Evolutionary conservation across 2,113 vertebrate species (phyloP).

Genomic region (Zingel zingel): DNA sequence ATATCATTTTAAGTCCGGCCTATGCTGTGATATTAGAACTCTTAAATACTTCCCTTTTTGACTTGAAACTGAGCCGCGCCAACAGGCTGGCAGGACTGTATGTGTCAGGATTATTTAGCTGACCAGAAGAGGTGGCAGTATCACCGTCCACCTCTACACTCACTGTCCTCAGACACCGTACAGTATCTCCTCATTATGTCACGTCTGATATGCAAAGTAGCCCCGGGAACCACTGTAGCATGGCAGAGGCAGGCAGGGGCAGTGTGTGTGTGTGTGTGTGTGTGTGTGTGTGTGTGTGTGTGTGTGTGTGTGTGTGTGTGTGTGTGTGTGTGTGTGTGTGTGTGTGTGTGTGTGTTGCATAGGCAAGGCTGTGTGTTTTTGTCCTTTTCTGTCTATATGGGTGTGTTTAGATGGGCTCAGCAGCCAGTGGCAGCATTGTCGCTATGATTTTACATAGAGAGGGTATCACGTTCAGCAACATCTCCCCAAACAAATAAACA

Average conservation of each 20-base stretch:
- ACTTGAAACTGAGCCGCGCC: conserved; percentile 26
- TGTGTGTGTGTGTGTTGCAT: conserved; percentile 20
- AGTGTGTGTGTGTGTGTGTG: not conserved
- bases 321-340: not conserved
- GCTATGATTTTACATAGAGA: conserved; percentile 42
- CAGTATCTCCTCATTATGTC: conserved; percentile 67
- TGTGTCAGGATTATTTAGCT: conserved; percentile 52
- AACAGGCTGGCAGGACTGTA: conserved; percentile 3
- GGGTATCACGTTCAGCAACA: conserved; percentile 29
- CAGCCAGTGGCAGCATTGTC: conserved; percentile 4
- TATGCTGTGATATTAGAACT: not conserved
- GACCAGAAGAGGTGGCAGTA: conserved; percentile 43
- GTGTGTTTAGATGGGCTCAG: conserved; percentile 12
- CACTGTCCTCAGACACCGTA: conserved; percentile 54
- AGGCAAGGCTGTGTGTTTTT: not conserved
- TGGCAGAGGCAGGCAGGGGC: conserved; percentile 12
- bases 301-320: not conserved
- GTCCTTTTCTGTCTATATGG: conserved; percentile 18
- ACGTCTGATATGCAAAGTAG: conserved; percentile 70
- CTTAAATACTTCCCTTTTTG: not conserved
- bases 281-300: not conserved
- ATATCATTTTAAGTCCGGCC: not conserved
- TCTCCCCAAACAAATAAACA: conserved; percentile 29
- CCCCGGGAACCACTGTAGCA: conserved; percentile 29
- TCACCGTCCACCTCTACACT: conserved; percentile 69